Conservation (phyloP, 2,113 vertebrate species). For the Calyptomena viridis region DNA sequence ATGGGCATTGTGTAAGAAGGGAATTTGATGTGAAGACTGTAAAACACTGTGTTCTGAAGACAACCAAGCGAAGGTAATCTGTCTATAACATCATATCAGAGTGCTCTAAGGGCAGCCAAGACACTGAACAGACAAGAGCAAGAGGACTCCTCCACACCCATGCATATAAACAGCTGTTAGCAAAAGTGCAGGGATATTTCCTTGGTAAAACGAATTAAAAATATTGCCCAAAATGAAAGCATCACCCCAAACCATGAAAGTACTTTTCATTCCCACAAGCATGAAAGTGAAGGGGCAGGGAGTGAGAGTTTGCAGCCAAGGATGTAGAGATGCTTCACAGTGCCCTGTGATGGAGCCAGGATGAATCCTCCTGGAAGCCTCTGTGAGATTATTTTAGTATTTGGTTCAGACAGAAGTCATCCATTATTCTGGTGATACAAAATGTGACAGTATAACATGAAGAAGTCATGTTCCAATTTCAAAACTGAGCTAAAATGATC, state of each 20-base stretch:
- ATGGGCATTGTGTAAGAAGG: background rate
- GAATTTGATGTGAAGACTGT: background rate
- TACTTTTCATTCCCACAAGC: background rate
- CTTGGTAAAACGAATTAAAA: background rate
- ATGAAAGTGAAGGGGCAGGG: rapidly evolving
- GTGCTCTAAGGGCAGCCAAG: background rate
- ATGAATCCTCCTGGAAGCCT: background rate
- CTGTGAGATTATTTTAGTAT: background rate
- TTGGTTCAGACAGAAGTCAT: background rate
- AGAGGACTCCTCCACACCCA: background rate
- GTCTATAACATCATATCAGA: background rate
- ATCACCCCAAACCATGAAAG: background rate
- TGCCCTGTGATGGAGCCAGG: background rate
- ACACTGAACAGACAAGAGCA: background rate
- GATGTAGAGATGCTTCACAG: background rate
- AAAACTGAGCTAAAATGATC: background rate
- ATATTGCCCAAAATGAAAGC: background rate
- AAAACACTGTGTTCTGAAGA: background rate
- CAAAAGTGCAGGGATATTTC: background rate
- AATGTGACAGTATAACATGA: background rate
- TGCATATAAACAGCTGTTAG: background rate
- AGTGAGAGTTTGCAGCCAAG: background rate
- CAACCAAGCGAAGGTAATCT: background rate
- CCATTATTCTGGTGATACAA: background rate
- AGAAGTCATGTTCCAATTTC: background rate